A percentile compares a stretch with the other conserved stretches of the same genome.
Conservation (phyloP, 2,888 invertebrate species). For the Patella ulyssiponensis region DNA sequence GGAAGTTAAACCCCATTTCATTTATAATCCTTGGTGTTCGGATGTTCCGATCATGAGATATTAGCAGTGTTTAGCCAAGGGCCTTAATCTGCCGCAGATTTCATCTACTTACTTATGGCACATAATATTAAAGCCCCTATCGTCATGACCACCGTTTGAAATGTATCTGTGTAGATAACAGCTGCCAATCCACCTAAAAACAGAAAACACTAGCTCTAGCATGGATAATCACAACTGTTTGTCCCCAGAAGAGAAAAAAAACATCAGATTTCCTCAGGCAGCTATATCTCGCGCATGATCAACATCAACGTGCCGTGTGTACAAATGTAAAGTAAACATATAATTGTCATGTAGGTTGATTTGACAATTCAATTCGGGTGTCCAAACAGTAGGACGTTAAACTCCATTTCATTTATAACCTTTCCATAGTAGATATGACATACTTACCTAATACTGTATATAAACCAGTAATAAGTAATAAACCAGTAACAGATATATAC, state of each 20-base stretch:
- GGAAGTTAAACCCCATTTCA: too few species aligned
- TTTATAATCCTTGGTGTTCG: too few species aligned
- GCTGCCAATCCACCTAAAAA: conserved; percentile 59
- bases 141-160: conserved; percentile 69
- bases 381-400: too few species aligned
- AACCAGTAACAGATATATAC: conserved; percentile 66
- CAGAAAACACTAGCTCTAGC: neutral
- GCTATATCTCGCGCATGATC: neutral
- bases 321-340: neutral
- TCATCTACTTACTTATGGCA: conserved; percentile 49
- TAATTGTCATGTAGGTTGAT: too few species aligned
- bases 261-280: neutral
- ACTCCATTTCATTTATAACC: too few species aligned
- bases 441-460: conserved; percentile 66
- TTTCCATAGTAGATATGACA: too few species aligned
- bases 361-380: too few species aligned
- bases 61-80: too few species aligned
- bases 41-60: too few species aligned
- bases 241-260: neutral
- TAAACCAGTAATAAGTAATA: conserved; percentile 64
- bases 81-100: too few species aligned
- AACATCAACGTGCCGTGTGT: neutral
- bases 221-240: neutral
- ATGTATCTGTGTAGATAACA: conserved; percentile 70
- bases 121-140: conserved; percentile 62